These are phyloP conservation scores for Gallinago undulata DNA, from an alignment of 2,113 vertebrate species.

Conservation along the genomic window DNA sequence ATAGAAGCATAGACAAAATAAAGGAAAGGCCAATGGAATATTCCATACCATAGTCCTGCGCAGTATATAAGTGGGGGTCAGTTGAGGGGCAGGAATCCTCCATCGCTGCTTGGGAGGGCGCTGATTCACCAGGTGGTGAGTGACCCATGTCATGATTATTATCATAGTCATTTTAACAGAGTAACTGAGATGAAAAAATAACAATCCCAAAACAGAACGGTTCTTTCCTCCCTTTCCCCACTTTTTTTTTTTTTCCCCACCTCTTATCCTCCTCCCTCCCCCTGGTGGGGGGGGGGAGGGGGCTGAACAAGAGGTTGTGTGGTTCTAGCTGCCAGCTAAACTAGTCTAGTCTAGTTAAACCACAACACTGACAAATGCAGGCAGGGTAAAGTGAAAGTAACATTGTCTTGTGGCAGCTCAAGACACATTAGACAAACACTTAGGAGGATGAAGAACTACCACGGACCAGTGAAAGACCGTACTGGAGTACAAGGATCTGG, in stretches of 20 bases:
- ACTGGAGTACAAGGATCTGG: not conserved
- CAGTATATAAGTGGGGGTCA: not conserved
- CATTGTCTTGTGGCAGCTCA: not conserved
- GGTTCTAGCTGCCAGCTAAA: not conserved
- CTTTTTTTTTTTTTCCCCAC: too few species aligned
- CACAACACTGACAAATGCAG: not conserved
- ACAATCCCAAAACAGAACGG: not conserved
- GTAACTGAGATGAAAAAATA: too few species aligned
- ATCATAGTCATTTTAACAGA: not conserved
- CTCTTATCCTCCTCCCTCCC: not conserved
- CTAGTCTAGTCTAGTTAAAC: not conserved
- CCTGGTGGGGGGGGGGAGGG: too few species aligned
- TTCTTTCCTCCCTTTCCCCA: not conserved
- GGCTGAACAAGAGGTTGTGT: not conserved
- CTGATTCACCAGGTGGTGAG: not conserved
- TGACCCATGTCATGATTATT: not conserved
- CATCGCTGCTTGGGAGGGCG: not conserved
- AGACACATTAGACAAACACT: not conserved
- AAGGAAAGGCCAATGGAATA: not conserved
- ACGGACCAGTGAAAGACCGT: not conserved
- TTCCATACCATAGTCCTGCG: not conserved
- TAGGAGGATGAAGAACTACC: not conserved
- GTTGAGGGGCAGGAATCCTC: not conserved
- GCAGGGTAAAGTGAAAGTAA: not conserved
- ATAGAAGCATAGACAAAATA: not conserved